These are phyloP conservation scores for Drosophila truncata DNA, from an alignment of 1,140 invertebrate genomes.

Conservation along the genomic window DNA sequence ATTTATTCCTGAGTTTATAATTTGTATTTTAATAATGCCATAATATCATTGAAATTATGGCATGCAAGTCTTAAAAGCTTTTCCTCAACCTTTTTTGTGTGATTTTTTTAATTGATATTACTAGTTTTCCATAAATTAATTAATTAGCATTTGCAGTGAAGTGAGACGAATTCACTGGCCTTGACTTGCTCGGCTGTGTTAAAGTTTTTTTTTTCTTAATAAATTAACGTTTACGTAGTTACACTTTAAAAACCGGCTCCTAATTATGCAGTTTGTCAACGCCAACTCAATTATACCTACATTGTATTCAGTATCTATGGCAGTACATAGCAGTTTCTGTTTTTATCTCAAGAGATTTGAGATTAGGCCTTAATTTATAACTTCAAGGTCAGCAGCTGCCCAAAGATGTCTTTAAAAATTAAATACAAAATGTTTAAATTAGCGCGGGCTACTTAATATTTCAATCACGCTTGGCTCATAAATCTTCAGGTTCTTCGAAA, in stretches of 20 bases:
- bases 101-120: conserved; percentile 37
- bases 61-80: conserved; percentile 9
- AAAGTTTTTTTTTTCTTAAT: conserved; percentile 20
- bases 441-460: conserved; percentile 20
- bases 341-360: not conserved
- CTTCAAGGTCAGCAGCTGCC: conserved; percentile 1
- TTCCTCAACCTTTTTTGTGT: conserved; percentile 11
- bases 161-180: conserved; percentile 48
- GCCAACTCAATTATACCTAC: conserved; percentile 36
- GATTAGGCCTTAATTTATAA: not conserved
- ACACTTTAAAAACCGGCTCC: conserved; percentile 49
- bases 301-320: conserved; percentile 22
- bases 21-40: not conserved
- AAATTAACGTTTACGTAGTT: conserved; percentile 29
- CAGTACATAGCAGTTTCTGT: not conserved
- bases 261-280: conserved; percentile 52
- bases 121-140: conserved; percentile 63
- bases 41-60: not conserved
- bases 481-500: conserved; percentile 44
- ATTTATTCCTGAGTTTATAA: not conserved
- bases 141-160: conserved; percentile 70
- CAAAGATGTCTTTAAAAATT: conserved; percentile 6
- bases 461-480: conserved; percentile 46
- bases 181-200: conserved; percentile 47
- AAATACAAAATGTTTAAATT: not conserved